Conservation (phyloP, 2,113 vertebrate species). For the Ciconia maguari region DNA sequence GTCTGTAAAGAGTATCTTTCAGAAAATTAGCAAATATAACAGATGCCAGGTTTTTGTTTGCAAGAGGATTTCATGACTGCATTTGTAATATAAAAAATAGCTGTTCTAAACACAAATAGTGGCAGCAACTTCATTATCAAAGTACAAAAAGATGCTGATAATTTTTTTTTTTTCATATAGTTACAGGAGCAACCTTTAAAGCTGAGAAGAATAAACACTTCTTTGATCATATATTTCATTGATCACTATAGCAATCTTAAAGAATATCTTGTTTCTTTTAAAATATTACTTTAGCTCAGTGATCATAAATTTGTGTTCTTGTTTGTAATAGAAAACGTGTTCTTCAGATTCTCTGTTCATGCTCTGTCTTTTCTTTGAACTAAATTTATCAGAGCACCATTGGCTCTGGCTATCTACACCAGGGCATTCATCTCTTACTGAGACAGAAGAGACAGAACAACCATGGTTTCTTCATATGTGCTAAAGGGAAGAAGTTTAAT, state of each 20-base stretch:
- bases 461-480: not conserved
- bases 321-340: not conserved
- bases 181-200: not conserved
- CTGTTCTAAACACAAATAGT: not conserved
- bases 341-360: not conserved
- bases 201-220: not conserved
- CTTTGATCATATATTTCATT: not conserved
- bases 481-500: not conserved
- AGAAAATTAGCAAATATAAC: not conserved
- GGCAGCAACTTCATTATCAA: not conserved
- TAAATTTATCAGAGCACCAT: not conserved
- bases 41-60: not conserved
- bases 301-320: not conserved
- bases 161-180: not conserved
- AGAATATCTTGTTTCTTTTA: not conserved
- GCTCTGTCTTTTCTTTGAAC: not conserved
- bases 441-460: not conserved
- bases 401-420: not conserved
- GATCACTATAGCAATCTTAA: not conserved
- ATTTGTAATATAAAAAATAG: not conserved
- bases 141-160: not conserved
- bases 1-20: not conserved
- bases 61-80: not conserved
- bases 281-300: not conserved
- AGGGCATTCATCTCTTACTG: not conserved